Evolutionary conservation across 2,888 invertebrate species (phyloP).

Genomic region (Scelioninae gen. 1): DNA sequence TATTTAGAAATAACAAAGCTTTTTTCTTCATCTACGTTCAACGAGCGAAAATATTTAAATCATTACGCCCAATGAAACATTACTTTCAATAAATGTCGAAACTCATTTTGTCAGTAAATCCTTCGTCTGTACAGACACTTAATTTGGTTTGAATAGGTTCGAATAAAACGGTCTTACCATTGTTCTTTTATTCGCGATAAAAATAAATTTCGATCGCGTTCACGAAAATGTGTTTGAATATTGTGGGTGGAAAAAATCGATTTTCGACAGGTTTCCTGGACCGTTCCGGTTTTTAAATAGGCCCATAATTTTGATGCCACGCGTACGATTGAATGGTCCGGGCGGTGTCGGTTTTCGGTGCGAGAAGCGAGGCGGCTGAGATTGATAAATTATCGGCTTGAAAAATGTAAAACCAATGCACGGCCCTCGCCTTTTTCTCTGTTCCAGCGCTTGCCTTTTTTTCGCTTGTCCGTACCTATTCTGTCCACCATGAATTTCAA

Average conservation of each 20-base stretch:
- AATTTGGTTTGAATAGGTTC: conserved; percentile 51
- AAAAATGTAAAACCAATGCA: conserved; percentile 81
- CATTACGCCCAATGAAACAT: conserved; percentile 51
- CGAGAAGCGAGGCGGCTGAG: conserved; percentile 72
- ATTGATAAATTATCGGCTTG: conserved; percentile 83
- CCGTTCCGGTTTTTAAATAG: conserved; percentile 78
- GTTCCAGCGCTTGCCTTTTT: conserved; percentile 53
- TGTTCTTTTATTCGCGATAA: conserved; percentile 60
- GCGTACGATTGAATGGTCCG: conserved; percentile 65
- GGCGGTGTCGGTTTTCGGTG: conserved; percentile 52
- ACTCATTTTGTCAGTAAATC: conserved; percentile 48
- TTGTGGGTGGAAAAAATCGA: conserved; percentile 75
- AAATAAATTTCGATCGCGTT: conserved; percentile 70
- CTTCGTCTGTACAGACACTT: conserved; percentile 48
- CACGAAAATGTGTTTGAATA: conserved; percentile 59
- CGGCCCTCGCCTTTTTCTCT: conserved; percentile 59
- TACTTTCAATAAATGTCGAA: conserved; percentile 55
- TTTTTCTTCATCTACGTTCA: background rate
- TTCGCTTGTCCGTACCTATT: conserved; percentile 50
- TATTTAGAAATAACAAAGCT: conserved; percentile 1
- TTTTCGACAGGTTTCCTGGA: conserved; percentile 75
- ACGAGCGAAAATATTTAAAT: conserved; percentile 33
- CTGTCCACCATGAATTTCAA: conserved; percentile 63
- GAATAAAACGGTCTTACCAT: conserved; percentile 60
- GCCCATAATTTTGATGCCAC: conserved; percentile 81